A percentile compares a stretch with the other conserved stretches of the same genome.
These are phyloP conservation scores for Trididemnum nubilum DNA, from an alignment of 23 tunicate species.

Conservation along the genomic window DNA sequence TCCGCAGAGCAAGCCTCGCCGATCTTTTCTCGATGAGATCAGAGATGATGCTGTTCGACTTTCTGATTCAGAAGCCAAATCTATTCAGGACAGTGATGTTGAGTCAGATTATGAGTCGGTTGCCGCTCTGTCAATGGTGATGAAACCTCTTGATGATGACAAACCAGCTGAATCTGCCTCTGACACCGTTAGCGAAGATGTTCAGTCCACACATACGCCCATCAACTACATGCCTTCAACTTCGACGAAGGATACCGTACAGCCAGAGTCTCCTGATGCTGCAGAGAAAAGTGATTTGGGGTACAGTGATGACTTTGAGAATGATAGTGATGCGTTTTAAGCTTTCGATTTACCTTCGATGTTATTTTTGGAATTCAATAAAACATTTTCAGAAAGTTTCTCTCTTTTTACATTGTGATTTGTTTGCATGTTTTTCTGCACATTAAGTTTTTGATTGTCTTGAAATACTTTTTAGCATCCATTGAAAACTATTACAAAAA, in stretches of 20 bases:
- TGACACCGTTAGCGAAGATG: neutral
- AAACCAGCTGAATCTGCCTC: neutral
- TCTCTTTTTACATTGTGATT: too few species aligned
- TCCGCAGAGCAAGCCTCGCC: too few species aligned
- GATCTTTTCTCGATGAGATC: slow-evolving; percentile 2
- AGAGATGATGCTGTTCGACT: neutral
- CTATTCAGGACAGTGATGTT: neutral
- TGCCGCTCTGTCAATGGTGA: slow-evolving; percentile 41
- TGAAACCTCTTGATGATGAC: slow-evolving; percentile 27
- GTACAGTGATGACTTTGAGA: slow-evolving; percentile 45
- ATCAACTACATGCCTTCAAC: neutral
- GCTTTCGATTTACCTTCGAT: too few species aligned
- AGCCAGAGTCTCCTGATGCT: neutral
- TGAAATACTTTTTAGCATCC: too few species aligned
- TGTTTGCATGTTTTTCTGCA: too few species aligned
- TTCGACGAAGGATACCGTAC: neutral
- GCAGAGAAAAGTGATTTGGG: neutral
- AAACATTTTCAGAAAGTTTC: too few species aligned
- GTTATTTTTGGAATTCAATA: too few species aligned
- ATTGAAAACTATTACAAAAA: too few species aligned
- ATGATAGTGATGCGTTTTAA: slow-evolving; percentile 22
- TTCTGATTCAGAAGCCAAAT: neutral
- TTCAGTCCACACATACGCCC: neutral
- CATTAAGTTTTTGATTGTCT: too few species aligned
- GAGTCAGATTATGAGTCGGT: slow-evolving; percentile 63